Base-by-base conservation (phyloP, 2,888 invertebrate genomes). In the Hyposoter didymator region DNA sequence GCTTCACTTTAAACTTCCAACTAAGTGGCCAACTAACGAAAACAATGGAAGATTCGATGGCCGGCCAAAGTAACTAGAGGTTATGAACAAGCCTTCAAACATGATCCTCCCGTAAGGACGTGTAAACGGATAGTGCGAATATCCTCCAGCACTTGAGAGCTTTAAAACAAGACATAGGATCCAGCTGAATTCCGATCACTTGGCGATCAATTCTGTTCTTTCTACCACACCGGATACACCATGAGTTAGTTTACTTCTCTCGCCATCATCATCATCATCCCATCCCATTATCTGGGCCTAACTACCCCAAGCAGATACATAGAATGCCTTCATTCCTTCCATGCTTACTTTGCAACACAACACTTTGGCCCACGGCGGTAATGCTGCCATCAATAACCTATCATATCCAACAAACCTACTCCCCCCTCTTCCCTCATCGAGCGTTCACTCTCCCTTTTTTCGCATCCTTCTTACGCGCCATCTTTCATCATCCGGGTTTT, bases 321-420 rank as follows among this genome's bases (percentile, higher is more conserved):
- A 10, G 19, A 28, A 43, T 19, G 55, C 14, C 55, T 10, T 52
- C 74, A 78, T 78, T 81, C 75, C 78, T 64, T 52, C 52, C 39
- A 17, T n/a, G 17, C 78, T 70, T 75, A 55, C 84, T 75, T 67
- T 75, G 74, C 62, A 55, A 55, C 28, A 78, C 81, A 82, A 76
- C 73, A 52, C 55, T 81, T 74, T 87, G 43, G 76, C 88, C 88
- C 89, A 66, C 88, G 86, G 73, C 89, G 88, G 91, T 92, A 91
- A 92, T 92, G 92, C 90, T 88, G 87, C 89, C 92, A 92, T 92
- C 92, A 91, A 92, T 92, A 92, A 92, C 91, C 91, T 91, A 92
- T 92, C 92, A 90, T 90, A 91, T 90, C 90, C 89, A 90, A 87
- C 88, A 88, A 87, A 78, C 49, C 52, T 39, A 19, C 28, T 85